A percentile compares a stretch with the other conserved stretches of the same genome.
Evolutionary conservation across 2,113 vertebrate species (phyloP).

Genomic region (Poeciliopsis prolifica): DNA sequence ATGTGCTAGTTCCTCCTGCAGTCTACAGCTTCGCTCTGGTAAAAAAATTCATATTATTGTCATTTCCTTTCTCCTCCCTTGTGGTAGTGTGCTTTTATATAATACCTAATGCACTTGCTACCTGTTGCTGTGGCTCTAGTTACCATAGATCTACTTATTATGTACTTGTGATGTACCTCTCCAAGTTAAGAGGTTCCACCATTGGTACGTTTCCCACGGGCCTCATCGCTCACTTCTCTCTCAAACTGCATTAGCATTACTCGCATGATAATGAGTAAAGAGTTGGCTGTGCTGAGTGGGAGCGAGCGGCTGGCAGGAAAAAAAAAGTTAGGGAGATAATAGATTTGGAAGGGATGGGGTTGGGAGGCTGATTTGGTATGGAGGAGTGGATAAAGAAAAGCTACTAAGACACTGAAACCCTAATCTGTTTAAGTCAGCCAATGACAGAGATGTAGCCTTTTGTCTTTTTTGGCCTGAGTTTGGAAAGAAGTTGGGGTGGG

Average conservation of each 20-base stretch:
- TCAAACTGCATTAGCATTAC: constrained; percentile 39
- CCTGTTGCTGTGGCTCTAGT: constrained; percentile 4
- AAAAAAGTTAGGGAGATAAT: constrained; percentile 13
- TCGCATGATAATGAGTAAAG: constrained; percentile 46
- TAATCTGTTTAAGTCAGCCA: constrained; percentile 64
- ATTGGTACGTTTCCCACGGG: constrained; percentile 28
- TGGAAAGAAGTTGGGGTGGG: constrained; percentile 10
- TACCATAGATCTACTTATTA: constrained; percentile 15
- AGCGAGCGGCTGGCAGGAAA: neutral
- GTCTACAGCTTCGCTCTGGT: too few species aligned
- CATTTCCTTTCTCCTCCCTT: neutral
- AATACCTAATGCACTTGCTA: neutral
- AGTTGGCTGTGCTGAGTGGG: neutral
- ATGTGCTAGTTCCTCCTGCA: too few species aligned
- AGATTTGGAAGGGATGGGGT: neutral
- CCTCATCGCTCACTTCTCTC: constrained; percentile 27
- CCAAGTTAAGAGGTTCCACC: constrained; percentile 21
- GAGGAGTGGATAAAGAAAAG: constrained; percentile 30
- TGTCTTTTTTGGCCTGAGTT: constrained; percentile 21
- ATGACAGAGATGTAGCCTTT: constrained; percentile 60
- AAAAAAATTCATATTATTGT: neutral
- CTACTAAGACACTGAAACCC: constrained; percentile 43
- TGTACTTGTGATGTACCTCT: constrained; percentile 20
- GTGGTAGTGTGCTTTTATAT: neutral
- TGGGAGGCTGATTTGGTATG: neutral